Conservation (phyloP, 2,113 vertebrate genomes). For the Catharus minimus region DNA sequence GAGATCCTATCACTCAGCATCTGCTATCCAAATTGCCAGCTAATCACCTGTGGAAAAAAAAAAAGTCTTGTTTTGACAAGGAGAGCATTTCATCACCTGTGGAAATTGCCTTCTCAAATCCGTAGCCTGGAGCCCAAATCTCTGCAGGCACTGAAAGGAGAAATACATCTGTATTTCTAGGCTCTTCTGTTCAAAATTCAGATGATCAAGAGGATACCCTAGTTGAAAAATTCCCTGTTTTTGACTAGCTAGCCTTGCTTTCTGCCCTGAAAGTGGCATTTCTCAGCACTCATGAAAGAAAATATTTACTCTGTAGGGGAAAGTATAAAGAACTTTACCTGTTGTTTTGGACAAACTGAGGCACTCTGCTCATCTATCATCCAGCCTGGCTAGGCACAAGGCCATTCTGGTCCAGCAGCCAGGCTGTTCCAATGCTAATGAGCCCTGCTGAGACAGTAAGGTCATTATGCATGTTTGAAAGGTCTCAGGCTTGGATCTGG, state of each 20-base stretch:
- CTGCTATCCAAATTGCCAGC: neutral
- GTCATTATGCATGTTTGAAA: neutral
- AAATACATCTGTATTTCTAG: neutral
- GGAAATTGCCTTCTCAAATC: constrained; percentile 15
- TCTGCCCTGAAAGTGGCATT: neutral
- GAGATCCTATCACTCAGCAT: neutral
- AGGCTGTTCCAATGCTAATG: neutral
- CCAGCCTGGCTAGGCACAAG: neutral
- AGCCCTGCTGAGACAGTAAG: neutral
- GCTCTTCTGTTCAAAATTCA: neutral
- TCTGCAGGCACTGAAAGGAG: neutral
- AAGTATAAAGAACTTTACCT: neutral
- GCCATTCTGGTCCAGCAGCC: neutral
- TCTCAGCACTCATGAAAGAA: neutral
- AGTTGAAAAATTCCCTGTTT: neutral
- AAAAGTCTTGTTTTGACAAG: constrained; percentile 17
- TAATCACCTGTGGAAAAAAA: constrained; percentile 3
- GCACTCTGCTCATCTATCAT: neutral
- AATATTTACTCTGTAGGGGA: neutral
- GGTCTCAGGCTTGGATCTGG: neutral
- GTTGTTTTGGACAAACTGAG: neutral
- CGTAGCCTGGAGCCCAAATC: neutral
- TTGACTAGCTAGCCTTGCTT: neutral
- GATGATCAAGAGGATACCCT: neutral
- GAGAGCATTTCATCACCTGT: constrained; percentile 3